Conservation (phyloP, 2,797 vertebrate genomes). For the Anableps anableps region DNA sequence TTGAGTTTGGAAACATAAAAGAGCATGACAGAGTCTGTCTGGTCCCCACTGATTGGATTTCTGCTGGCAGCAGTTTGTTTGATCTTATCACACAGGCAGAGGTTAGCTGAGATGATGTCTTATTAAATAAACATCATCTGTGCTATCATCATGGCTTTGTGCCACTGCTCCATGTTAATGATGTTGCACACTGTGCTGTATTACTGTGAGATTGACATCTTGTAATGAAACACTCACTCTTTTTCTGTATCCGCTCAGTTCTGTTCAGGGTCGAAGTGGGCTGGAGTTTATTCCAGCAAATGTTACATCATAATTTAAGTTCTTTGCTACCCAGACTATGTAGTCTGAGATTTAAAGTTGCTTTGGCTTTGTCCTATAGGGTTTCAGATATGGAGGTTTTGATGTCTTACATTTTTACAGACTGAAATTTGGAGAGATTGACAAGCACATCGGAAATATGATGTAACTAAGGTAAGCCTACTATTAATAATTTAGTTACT, state of each 20-base stretch:
- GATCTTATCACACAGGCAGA: conserved; percentile 2
- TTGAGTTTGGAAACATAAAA: not conserved
- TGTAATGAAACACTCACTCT: not conserved
- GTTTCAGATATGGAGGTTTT: too few species aligned
- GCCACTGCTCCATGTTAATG: not conserved
- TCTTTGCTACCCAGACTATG: not conserved
- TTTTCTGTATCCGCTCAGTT: not conserved
- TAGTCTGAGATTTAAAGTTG: not conserved
- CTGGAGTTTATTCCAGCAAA: not conserved
- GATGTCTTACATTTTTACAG: not conserved
- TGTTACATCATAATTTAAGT: not conserved
- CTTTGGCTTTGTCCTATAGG: too few species aligned
- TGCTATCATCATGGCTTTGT: conserved; percentile 3
- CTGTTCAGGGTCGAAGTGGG: not conserved
- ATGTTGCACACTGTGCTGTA: not conserved
- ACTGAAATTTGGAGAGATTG: not conserved
- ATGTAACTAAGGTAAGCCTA: too few species aligned
- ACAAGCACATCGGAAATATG: too few species aligned
- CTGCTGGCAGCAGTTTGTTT: conserved; percentile 11
- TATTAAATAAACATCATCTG: conserved; percentile 1
- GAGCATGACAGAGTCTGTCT: not conserved
- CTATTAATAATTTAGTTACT: too few species aligned
- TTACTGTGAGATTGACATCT: not conserved
- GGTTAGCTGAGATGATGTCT: conserved; percentile 7
- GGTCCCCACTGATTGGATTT: not conserved